Conservation (phyloP, 2,113 vertebrate genomes). For the Haemorhous mexicanus region DNA sequence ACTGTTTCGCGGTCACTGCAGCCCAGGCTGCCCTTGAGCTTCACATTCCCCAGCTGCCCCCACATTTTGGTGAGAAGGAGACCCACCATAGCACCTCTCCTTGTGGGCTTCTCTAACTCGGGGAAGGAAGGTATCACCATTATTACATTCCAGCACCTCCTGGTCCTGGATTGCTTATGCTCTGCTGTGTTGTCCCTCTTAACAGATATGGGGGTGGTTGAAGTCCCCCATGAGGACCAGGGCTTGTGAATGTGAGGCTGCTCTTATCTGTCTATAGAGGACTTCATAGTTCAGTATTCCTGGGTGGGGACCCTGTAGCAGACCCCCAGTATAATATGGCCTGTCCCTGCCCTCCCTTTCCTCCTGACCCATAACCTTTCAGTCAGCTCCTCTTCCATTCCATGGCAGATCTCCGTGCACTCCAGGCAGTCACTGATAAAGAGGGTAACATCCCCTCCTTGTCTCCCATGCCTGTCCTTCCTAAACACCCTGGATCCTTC, state of each 20-base stretch:
- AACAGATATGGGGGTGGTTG: neutral
- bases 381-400: rapidly evolving
- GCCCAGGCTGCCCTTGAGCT: neutral
- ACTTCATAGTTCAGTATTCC: neutral
- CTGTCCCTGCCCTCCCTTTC: neutral
- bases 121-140: neutral
- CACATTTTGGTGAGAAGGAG: neutral
- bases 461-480: neutral
- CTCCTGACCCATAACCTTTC: neutral
- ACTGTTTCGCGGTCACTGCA: neutral
- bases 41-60: neutral
- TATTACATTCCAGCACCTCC: neutral
- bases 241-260: neutral
- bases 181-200: neutral
- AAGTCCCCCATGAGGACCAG: neutral
- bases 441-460: neutral
- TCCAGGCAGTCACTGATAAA: neutral
- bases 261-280: neutral
- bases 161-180: neutral
- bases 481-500: neutral
- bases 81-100: neutral
- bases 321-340: neutral
- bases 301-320: neutral
- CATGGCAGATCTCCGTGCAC: rapidly evolving
- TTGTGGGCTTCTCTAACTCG: rapidly evolving